phyloP scores from a whole-genome alignment of 2,888 invertebrate genomes.

The Drosophila yooni region DNA sequence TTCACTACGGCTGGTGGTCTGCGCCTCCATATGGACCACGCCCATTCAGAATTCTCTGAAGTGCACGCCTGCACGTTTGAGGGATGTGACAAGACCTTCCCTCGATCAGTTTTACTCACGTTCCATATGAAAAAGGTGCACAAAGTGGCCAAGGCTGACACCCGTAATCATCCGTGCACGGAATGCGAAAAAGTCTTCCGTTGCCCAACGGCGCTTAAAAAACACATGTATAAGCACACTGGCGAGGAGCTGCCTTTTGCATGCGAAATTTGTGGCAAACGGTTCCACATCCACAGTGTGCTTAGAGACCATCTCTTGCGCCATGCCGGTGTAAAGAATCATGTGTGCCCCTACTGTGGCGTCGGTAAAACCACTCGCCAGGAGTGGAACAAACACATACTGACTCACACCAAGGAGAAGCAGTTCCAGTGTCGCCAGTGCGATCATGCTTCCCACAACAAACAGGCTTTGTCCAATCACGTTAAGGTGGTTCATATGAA shows the following conservation, averaged over 20 bases:
- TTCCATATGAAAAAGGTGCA: constrained; percentile 81
- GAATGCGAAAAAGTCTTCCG: constrained; percentile 83
- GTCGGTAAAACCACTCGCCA: constrained; percentile 83
- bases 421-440: constrained; percentile 82
- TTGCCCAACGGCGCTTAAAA: constrained; percentile 82
- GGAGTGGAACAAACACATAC: constrained; percentile 83
- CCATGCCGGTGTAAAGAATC: constrained; percentile 84
- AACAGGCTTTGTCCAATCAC: constrained; percentile 82
- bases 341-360: constrained; percentile 83
- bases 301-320: constrained; percentile 83
- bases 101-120: constrained; percentile 78
- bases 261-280: constrained; percentile 82
- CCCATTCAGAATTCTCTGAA: constrained; percentile 81
- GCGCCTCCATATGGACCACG: constrained; percentile 79
- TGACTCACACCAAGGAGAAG: constrained; percentile 83
- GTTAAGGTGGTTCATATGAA: constrained; percentile 82
- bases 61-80: constrained; percentile 80
- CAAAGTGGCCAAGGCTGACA: constrained; percentile 70
- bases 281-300: constrained; percentile 83
- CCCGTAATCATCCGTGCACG: constrained; percentile 76
- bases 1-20: constrained; percentile 81
- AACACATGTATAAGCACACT: constrained; percentile 83
- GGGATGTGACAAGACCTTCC: constrained; percentile 80
- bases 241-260: constrained; percentile 83
- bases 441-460: constrained; percentile 82